Conservation (phyloP, 1,140 invertebrate genomes). For the Amyelois transitella region DNA sequence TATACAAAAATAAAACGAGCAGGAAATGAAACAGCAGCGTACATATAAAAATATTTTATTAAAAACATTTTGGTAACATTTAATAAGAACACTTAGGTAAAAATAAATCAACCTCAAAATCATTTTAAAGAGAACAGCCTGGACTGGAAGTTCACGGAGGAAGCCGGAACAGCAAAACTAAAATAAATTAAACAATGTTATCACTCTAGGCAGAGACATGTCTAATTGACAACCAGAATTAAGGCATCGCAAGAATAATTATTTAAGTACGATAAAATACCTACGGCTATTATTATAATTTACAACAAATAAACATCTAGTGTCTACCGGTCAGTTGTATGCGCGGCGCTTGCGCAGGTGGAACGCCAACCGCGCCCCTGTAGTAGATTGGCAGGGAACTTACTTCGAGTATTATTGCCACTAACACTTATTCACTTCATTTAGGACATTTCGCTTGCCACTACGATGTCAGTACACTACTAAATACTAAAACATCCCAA, state of each 20-base stretch:
- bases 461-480: slow-evolving; percentile 68
- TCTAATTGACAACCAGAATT: slow-evolving; percentile 77
- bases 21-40: slow-evolving; percentile 49
- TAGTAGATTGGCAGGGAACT: slow-evolving; percentile 58
- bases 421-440: slow-evolving; percentile 56
- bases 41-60: slow-evolving; percentile 78
- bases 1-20: background rate
- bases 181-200: slow-evolving; percentile 73
- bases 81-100: slow-evolving; percentile 77
- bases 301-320: slow-evolving; percentile 73
- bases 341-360: slow-evolving; percentile 23
- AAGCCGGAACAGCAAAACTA: slow-evolving; percentile 74
- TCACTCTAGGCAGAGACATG: slow-evolving; percentile 74
- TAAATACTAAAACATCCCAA: slow-evolving; percentile 74
- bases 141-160: slow-evolving; percentile 74
- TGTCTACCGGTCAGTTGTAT: slow-evolving; percentile 60
- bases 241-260: slow-evolving; percentile 76
- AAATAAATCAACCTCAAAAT: slow-evolving; percentile 76
- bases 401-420: slow-evolving; percentile 73
- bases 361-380: slow-evolving; percentile 29
- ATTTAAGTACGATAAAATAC: slow-evolving; percentile 76
- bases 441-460: slow-evolving; percentile 66
- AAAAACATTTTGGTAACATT: slow-evolving; percentile 77
- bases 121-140: slow-evolving; percentile 75
- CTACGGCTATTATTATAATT: slow-evolving; percentile 75